Evolutionary conservation across 35 echinoderm and acorn worm genomes (phyloP).

Genomic region (Amphiura filiformis): DNA sequence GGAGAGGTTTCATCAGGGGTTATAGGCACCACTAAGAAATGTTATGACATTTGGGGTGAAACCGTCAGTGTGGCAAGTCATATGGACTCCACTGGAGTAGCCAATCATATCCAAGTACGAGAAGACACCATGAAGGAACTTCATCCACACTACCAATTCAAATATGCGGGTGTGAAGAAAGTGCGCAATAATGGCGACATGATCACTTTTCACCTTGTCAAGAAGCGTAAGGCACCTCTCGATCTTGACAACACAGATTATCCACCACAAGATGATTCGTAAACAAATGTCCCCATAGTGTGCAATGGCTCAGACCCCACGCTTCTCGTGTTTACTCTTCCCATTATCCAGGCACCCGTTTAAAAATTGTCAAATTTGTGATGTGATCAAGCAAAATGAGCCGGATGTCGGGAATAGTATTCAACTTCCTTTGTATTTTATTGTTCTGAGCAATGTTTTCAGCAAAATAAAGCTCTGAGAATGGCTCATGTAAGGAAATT

Average conservation of each 20-base stretch:
- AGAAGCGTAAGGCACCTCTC: conserved; percentile 46
- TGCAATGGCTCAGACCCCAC: too few relatives aligned
- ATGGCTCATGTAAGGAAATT: too few relatives aligned
- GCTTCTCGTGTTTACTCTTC: too few relatives aligned
- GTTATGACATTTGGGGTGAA: conserved; percentile 98
- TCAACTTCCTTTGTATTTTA: too few relatives aligned
- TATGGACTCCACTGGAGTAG: conserved; percentile 93
- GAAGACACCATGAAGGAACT: conserved; percentile 77
- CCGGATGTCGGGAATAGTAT: too few relatives aligned
- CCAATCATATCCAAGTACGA: conserved; percentile 73
- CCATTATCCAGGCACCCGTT: too few relatives aligned
- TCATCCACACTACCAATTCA: conserved; percentile 74
- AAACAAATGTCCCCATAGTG: too few relatives aligned
- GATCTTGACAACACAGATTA: neutral
- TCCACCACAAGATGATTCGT: neutral
- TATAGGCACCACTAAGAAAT: conserved; percentile 93
- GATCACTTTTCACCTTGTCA: conserved; percentile 66
- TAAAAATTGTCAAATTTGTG: too few relatives aligned
- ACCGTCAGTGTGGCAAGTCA: conserved; percentile 93
- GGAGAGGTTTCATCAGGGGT: conserved; percentile 84
- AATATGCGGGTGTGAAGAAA: conserved; percentile 61
- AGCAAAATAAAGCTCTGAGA: too few relatives aligned
- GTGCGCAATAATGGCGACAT: conserved; percentile 86
- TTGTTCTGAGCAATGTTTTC: too few relatives aligned
- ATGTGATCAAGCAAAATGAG: too few relatives aligned